Base-by-base conservation (phyloP, 2,113 vertebrate species). In the Macquaria ambigua region DNA sequence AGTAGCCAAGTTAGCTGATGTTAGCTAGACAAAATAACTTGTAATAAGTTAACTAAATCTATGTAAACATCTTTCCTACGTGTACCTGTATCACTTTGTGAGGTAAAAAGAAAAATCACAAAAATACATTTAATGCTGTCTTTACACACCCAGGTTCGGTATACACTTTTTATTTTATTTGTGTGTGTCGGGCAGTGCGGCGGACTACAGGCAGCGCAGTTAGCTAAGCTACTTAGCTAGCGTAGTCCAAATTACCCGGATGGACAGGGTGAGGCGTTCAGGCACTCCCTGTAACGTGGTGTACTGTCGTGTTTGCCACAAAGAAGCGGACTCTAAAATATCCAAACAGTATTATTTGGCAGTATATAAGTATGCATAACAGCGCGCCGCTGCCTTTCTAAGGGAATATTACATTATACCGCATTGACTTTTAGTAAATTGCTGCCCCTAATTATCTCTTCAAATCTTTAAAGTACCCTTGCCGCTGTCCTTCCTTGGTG, bases 181-280 rank as follows among this genome's bases (percentile, higher is more conserved):
- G 0, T 75, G 28, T 39, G 6, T n/a, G n/a, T 25, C 37, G 4
- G 14, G 1, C 39, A 31, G 43, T 4, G 23, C 25, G 28, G 25
- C 20, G 4, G 8, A 10, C 48, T 15, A 25, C 53, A 53, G 37
- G 11, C 9, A 50, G 16, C n/a, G 15, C 8, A 46, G 8, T 1
- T 0, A n/a, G 16, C 59, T 66, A 53, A 31, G 41, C 50, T 52
- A 74, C 28, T 6, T 18, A 64, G 63, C 64, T 18, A 70, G 41
- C 76, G 1, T 14, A 69, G 4, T 4, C 8, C 18, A 0, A 31
- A 37, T 90, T 76, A 89, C 85, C 92, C 92, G 90, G 92, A 93
- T 80, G 87, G 9, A 43, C 6, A 67, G 0, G 0, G 6, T 84
- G 87, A 61, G 14, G 55, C 78, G 46, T 92, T 92, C 77, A 77